phyloP scores from a whole-genome alignment of 92 coral and sea anemone species.

The Palythoa caribaeorum region DNA sequence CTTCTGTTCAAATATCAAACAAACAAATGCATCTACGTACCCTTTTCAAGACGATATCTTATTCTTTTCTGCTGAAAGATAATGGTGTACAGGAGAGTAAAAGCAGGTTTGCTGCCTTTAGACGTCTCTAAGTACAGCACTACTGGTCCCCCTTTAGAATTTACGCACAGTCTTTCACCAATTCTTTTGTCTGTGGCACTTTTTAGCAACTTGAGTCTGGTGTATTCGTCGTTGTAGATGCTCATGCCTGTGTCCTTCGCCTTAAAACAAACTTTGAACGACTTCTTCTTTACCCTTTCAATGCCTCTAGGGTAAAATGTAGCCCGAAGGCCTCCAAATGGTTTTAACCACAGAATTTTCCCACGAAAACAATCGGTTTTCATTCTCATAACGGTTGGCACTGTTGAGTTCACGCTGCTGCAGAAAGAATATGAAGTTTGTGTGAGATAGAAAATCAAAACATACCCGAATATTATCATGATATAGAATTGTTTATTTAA shows the following conservation, averaged over 20 bases:
- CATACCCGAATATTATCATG: background rate
- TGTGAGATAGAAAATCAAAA: background rate
- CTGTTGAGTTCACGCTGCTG: slow-evolving; percentile 30
- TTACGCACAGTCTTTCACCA: slow-evolving; percentile 68
- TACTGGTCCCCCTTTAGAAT: slow-evolving; percentile 45
- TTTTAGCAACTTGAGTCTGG: slow-evolving; percentile 67
- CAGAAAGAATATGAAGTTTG: background rate
- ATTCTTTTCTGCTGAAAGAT: slow-evolving; percentile 64
- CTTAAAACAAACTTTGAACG: slow-evolving; percentile 81
- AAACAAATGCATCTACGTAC: slow-evolving; percentile 22
- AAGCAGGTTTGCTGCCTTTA: slow-evolving; percentile 40
- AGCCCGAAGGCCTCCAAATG: slow-evolving; percentile 92
- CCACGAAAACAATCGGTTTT: slow-evolving; percentile 79
- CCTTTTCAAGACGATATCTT: slow-evolving; percentile 62
- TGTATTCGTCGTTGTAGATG: slow-evolving; percentile 71
- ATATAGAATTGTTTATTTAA: background rate
- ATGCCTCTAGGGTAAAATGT: slow-evolving; percentile 80
- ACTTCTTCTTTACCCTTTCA: slow-evolving; percentile 50
- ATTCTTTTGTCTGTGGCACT: slow-evolving; percentile 49
- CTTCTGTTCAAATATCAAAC: background rate
- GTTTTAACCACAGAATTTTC: slow-evolving; percentile 83
- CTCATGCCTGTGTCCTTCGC: slow-evolving; percentile 67
- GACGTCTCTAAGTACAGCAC: slow-evolving; percentile 82
- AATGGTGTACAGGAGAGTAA: slow-evolving; percentile 68
- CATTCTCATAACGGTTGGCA: slow-evolving; percentile 78